phyloP scores from a whole-genome alignment of 2,113 vertebrate species.

The Bos indicus region DNA sequence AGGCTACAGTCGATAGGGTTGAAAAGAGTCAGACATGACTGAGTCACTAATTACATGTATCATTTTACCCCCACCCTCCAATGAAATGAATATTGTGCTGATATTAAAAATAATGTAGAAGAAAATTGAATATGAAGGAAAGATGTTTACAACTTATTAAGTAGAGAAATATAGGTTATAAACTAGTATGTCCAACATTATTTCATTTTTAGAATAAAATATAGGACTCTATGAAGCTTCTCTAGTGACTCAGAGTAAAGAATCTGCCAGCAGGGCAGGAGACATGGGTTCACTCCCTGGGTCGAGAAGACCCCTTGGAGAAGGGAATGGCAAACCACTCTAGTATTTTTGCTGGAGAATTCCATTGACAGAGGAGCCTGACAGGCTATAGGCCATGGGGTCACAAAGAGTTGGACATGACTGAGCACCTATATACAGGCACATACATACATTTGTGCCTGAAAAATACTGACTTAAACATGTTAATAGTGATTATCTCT shows the following conservation, averaged over 20 bases:
- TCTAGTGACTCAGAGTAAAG: background rate
- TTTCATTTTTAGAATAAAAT: constrained; percentile 10
- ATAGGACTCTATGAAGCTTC: background rate
- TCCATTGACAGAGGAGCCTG: background rate
- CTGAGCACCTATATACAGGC: background rate
- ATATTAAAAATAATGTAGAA: background rate
- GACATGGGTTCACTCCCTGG: background rate
- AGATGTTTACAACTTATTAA: background rate
- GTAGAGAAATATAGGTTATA: background rate
- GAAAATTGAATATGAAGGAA: background rate
- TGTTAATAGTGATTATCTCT: background rate
- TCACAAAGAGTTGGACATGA: background rate
- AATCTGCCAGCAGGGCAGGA: background rate
- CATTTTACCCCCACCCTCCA: background rate
- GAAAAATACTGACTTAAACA: background rate
- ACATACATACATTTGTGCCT: background rate
- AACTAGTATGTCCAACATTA: background rate
- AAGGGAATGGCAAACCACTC: background rate
- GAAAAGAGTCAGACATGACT: background rate
- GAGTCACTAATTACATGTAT: background rate
- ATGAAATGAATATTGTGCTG: background rate
- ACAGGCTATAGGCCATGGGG: background rate
- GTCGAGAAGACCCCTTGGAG: background rate
- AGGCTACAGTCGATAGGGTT: background rate
- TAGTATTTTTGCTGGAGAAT: background rate